A percentile compares a stretch with the other conserved stretches of the same genome.
phyloP scores from a whole-genome alignment of 2,888 invertebrate species.

The Zeuzera pyrina region DNA sequence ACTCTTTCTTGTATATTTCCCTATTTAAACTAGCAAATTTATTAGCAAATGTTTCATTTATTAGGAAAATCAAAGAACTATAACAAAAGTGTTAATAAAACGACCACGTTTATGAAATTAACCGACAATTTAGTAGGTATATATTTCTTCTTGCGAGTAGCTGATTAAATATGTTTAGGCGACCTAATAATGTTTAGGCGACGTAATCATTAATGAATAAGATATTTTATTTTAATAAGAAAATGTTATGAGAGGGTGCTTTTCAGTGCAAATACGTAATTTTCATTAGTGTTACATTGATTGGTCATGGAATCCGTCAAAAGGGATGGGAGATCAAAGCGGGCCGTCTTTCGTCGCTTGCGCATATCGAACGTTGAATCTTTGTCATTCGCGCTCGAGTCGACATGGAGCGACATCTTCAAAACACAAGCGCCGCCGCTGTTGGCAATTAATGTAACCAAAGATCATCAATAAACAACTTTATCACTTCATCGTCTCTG shows the following conservation, averaged over 20 bases:
- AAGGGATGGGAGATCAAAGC: slow-evolving; percentile 47
- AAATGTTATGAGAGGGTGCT: no score
- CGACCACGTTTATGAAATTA: no score
- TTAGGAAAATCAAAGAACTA: no score
- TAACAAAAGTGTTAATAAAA: no score
- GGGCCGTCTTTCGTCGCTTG: slow-evolving; percentile 36
- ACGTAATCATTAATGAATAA: no score
- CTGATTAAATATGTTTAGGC: no score
- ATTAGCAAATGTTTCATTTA: no score
- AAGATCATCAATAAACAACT: slow-evolving; percentile 71
- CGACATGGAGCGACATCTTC: slow-evolving; percentile 42
- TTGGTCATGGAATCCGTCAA: slow-evolving; percentile 58
- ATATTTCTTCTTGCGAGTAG: no score
- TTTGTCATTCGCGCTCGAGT: slow-evolving; percentile 55
- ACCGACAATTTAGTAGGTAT: no score
- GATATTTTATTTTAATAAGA: background rate
- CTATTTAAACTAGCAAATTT: no score
- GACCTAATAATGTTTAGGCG: no score
- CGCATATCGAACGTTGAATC: slow-evolving; percentile 54
- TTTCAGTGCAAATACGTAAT: slow-evolving; percentile 13
- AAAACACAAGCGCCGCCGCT: slow-evolving; percentile 59
- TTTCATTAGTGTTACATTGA: slow-evolving; percentile 49
- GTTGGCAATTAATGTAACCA: slow-evolving; percentile 66
- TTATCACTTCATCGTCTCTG: slow-evolving; percentile 68
- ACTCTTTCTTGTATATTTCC: no score